Percentiles rank a stretch among this genome's conserved stretches.
phyloP scores from a whole-genome alignment of 2,797 vertebrate genomes.

The Anguilla pacifica region DNA sequence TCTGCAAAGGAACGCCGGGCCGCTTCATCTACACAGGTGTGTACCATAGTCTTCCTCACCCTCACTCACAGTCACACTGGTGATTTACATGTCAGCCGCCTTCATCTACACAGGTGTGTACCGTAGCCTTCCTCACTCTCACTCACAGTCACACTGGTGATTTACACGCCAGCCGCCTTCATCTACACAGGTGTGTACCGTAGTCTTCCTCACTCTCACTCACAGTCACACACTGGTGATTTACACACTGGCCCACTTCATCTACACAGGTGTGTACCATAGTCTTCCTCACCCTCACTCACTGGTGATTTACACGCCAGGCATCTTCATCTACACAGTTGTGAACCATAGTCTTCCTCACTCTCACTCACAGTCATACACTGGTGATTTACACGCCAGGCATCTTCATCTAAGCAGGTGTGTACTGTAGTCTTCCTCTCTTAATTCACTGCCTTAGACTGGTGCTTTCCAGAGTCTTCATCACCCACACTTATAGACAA shows the following conservation, averaged over 20 bases:
- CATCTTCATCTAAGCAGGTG: background rate
- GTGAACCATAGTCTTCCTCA: background rate
- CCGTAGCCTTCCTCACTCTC: background rate
- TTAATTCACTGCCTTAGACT: background rate
- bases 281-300: background rate
- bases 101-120: constrained; percentile 96
- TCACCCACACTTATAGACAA: background rate
- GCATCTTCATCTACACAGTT: background rate
- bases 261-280: constrained; percentile 87
- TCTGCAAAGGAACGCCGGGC: constrained; percentile 97
- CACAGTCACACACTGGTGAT: background rate
- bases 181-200: constrained; percentile 89
- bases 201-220: background rate
- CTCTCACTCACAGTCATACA: background rate
- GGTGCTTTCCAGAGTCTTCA: background rate
- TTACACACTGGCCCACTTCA: constrained; percentile 77
- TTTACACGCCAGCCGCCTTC: constrained; percentile 74
- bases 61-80: background rate
- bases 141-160: background rate
- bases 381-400: no score
- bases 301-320: background rate
- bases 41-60: constrained; percentile 21
- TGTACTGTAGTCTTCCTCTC: background rate
- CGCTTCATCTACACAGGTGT: constrained; percentile 98
- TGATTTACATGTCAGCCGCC: constrained; percentile 59